These are phyloP conservation scores for Cosmopolites sordidus DNA, from an alignment of 2,888 invertebrate species.

Conservation along the genomic window DNA sequence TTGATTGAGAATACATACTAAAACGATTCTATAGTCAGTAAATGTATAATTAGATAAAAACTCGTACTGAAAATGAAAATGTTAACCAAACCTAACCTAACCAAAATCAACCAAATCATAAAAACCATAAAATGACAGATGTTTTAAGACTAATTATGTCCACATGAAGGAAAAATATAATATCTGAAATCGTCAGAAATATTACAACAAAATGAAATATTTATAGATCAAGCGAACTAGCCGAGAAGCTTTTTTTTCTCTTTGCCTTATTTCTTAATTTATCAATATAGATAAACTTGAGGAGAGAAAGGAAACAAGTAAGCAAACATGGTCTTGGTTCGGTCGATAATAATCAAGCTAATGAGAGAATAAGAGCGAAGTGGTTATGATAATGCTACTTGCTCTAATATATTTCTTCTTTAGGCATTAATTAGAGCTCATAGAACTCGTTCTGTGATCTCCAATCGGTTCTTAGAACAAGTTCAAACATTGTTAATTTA, in stretches of 20 bases:
- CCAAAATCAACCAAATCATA: no score
- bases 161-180: no score
- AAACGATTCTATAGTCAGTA: no score
- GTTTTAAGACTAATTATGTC: no score
- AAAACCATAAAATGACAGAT: no score
- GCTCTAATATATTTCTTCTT: slow-evolving; percentile 22
- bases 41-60: no score
- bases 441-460: background rate
- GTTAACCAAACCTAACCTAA: no score
- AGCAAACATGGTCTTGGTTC: slow-evolving; percentile 22
- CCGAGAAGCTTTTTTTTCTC: background rate
- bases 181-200: no score
- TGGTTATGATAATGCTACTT: slow-evolving; percentile 23
- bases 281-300: slow-evolving; percentile 20
- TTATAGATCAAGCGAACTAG: background rate
- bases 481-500: background rate
- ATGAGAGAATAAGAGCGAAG: slow-evolving; percentile 25
- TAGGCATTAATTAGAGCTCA: slow-evolving; percentile 18
- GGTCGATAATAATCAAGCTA: slow-evolving; percentile 24
- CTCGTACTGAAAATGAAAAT: no score
- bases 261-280: slow-evolving; percentile 10
- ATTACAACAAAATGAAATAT: no score
- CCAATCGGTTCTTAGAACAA: background rate
- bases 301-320: slow-evolving; percentile 19
- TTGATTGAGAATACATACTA: no score